phyloP scores from a whole-genome alignment of 2,888 invertebrate genomes.

The Agrilus mali region DNA sequence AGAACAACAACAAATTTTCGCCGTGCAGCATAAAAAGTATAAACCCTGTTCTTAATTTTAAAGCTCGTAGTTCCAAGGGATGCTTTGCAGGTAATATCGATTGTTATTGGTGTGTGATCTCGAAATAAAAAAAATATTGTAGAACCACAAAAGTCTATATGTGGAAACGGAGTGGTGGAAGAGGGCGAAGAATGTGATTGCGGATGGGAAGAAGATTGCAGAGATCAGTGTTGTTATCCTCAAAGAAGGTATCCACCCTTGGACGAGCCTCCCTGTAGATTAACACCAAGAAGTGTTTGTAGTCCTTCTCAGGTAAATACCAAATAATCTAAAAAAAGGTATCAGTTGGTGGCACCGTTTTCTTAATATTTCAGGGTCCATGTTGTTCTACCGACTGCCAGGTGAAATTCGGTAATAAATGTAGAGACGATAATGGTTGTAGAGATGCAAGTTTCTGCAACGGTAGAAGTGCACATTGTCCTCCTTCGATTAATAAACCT shows the following conservation, averaged over 20 bases:
- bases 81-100: conserved; percentile 72
- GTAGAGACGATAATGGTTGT: conserved; percentile 88
- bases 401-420: conserved; percentile 75
- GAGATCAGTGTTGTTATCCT: conserved; percentile 86
- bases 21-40: conserved; percentile 87
- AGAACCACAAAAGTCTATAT: conserved; percentile 89
- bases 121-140: conserved; percentile 14
- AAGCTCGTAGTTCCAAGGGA: conserved; percentile 79
- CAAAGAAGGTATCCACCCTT: conserved; percentile 67
- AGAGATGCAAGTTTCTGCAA: conserved; percentile 87
- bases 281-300: conserved; percentile 67
- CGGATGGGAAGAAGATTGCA: conserved; percentile 95
- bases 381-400: conserved; percentile 86
- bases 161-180: conserved; percentile 97
- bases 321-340: not conserved
- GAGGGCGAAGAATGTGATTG: conserved; percentile 97
- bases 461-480: conserved; percentile 80
- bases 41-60: conserved; percentile 82
- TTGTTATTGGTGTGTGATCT: not conserved
- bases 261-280: conserved; percentile 73
- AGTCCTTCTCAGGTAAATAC: conserved; percentile 65
- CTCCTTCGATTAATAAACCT: conserved; percentile 80
- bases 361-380: conserved; percentile 58
- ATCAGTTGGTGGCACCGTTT: not conserved
- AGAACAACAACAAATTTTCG: conserved; percentile 96